These are phyloP conservation scores for Latrodectus elegans DNA, from an alignment of 2,888 invertebrate species.

Conservation along the genomic window DNA sequence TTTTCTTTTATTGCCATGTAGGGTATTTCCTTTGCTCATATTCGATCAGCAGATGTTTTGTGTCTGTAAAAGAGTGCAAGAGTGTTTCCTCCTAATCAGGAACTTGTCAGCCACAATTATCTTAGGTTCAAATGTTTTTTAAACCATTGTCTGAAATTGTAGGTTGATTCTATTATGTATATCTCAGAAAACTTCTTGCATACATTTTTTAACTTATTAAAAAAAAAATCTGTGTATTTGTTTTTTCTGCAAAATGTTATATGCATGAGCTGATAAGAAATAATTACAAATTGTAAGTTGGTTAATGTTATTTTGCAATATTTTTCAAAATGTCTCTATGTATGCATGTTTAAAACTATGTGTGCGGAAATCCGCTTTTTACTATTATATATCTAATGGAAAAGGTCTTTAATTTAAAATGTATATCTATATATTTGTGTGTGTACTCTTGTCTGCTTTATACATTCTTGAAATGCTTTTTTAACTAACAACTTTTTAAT, in stretches of 20 bases:
- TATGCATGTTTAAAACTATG: constrained; percentile 54
- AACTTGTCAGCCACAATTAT: constrained; percentile 63
- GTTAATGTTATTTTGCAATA: neutral
- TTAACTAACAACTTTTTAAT: neutral
- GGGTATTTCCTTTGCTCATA: constrained; percentile 70
- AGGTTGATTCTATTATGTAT: constrained; percentile 57
- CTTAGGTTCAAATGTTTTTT: constrained; percentile 53
- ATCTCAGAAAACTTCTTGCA: constrained; percentile 57
- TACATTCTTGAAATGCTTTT: neutral
- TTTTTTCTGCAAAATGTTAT: no score
- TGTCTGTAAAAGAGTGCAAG: constrained; percentile 62
- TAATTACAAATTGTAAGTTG: no score
- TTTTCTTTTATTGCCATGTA: constrained; percentile 68
- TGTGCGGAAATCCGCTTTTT: constrained; percentile 58
- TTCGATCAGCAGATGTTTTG: constrained; percentile 65
- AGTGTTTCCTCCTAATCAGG: constrained; percentile 47
- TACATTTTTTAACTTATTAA: constrained; percentile 34
- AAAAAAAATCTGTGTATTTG: constrained; percentile 3
- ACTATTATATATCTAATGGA: constrained; percentile 45
- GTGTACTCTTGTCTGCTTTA: constrained; percentile 17
- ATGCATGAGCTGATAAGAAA: no score
- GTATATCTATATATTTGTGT: constrained; percentile 48
- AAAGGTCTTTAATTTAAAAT: constrained; percentile 54
- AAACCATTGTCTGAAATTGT: constrained; percentile 49
- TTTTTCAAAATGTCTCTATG: constrained; percentile 21